Evolutionary conservation across 2,888 invertebrate genomes (phyloP), one percentile per base, ranked within the genome.

Genomic region (Shargacucullia verbasci): DNA sequence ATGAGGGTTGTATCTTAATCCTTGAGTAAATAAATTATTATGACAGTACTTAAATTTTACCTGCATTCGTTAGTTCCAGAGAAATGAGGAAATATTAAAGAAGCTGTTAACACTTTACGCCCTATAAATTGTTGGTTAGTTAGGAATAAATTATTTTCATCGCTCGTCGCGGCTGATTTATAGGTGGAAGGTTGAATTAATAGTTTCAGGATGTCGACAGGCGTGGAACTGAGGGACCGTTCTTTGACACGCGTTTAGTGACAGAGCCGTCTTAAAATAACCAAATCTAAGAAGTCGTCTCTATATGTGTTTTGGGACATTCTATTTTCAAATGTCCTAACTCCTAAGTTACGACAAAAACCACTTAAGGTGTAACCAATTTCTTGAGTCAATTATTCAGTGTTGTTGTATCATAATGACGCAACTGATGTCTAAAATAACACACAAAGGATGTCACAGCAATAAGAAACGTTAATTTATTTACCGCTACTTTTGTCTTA

Each of bases 121-220:
- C 68, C 75, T 77, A 83, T 86, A 85, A 87, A 87, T 86, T 80
- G 80, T 80, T 63, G 73, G 78, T 76, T 73, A 76, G 82, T 77
- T 75, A 79, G 78, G 72, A 79, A 86, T 86, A 83, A 85, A 85
- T 87, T 85, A 86, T 85, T 83, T 85, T 80, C 82, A 83, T 84
- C 82, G 79, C 69, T 82, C 81, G 79, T 83, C 81, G 70, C 60
- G 62, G 58, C 77, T 84, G 85, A 87, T 87, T 88, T 87, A 89
- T 86, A 59, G 83, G 64, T 71, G 61, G 70, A 62, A 78, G 81
- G 74, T 72, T 68, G 77, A 81, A 87, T 87, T 89, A 88, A 89
- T 87, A 82, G 88, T 85, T 86, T 85, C 82, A 85, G 87, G 84
- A 88, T 87, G 86, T 83, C 79, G 76, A 73, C 75, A 67, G 76